A percentile compares a stretch with the other conserved stretches of the same genome.
These are phyloP conservation scores for Salvelinus alpinus DNA, from an alignment of 2,113 vertebrate genomes.

Conservation along the genomic window DNA sequence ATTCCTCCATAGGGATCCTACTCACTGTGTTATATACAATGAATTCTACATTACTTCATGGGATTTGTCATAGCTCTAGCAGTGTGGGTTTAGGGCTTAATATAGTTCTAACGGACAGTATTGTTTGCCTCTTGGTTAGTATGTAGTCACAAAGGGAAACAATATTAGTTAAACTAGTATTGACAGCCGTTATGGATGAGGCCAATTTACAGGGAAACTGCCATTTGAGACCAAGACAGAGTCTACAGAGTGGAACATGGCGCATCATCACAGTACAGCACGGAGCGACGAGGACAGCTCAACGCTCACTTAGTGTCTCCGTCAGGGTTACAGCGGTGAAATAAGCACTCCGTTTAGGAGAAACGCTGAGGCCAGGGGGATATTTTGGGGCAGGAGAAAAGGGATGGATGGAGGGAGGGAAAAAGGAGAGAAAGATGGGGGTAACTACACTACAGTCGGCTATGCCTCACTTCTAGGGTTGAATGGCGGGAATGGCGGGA, in stretches of 20 bases:
- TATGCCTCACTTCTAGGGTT: background rate
- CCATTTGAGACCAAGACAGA: too few species aligned
- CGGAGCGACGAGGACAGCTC: background rate
- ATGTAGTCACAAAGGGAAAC: background rate
- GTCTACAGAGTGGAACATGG: background rate
- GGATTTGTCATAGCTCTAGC: background rate
- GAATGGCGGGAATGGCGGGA: too few species aligned
- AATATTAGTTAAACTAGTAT: background rate
- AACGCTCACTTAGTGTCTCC: background rate
- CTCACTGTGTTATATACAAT: background rate
- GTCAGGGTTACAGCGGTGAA: background rate
- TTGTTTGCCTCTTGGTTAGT: background rate
- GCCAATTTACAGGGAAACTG: background rate
- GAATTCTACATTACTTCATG: background rate
- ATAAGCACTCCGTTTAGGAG: background rate
- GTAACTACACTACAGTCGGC: background rate
- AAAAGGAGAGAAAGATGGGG: background rate
- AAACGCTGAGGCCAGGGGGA: background rate
- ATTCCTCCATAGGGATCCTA: background rate
- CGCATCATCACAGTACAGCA: background rate
- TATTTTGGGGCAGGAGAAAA: background rate
- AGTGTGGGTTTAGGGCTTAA: background rate
- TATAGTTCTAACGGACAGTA: background rate
- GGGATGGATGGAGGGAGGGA: too few species aligned
- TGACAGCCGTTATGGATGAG: background rate